Percentiles rank a stretch among this genome's conserved stretches.
phyloP scores from a whole-genome alignment of 1,140 invertebrate genomes.

The Psix sp. region DNA sequence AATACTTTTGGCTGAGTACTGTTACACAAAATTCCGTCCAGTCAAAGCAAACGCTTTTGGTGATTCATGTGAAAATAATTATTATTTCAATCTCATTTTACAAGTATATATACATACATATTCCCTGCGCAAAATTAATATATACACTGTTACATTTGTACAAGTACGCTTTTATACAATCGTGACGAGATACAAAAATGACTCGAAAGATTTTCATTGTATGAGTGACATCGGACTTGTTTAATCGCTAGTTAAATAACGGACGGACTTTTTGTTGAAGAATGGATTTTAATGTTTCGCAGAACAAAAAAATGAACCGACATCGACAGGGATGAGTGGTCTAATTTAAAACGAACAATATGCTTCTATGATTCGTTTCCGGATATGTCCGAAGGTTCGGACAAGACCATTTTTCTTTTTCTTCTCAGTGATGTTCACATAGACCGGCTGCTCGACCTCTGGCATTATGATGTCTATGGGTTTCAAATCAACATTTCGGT shows the following conservation, averaged over 20 bases:
- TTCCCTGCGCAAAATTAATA: too few relatives aligned
- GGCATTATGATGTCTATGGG: constrained; percentile 78
- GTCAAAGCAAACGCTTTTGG: background rate
- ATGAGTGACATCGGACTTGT: too few relatives aligned
- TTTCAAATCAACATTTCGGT: constrained; percentile 79
- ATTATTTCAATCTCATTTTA: background rate
- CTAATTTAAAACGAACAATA: constrained; percentile 32
- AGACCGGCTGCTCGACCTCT: constrained; percentile 68
- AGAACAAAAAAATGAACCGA: background rate
- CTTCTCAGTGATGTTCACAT: constrained; percentile 74
- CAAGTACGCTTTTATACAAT: too few relatives aligned
- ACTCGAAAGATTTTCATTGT: too few relatives aligned
- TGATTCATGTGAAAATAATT: too few relatives aligned
- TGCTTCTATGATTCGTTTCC: constrained; percentile 30
- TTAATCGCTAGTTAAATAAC: too few relatives aligned
- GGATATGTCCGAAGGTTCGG: constrained; percentile 64
- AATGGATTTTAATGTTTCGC: background rate
- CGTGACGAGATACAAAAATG: too few relatives aligned
- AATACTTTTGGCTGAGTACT: too few relatives aligned
- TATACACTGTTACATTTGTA: too few relatives aligned
- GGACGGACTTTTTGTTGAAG: too few relatives aligned
- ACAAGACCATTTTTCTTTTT: constrained; percentile 78
- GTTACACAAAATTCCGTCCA: constrained; percentile 22
- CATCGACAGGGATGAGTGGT: background rate
- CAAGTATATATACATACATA: too few relatives aligned